Evolutionary conservation across 1,140 invertebrate species (phyloP).

Genomic region (Cotesia chilonis): DNA sequence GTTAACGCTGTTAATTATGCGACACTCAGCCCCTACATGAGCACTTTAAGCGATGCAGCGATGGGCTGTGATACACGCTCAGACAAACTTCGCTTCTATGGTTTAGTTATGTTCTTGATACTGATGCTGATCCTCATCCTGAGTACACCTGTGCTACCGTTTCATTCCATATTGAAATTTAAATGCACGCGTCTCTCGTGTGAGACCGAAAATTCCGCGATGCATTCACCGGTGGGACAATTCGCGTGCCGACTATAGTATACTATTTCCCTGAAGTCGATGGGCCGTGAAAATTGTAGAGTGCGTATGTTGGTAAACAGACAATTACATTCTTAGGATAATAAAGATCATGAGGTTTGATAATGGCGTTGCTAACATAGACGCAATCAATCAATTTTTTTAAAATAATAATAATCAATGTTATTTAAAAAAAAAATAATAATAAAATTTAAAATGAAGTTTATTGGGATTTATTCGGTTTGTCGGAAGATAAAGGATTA

Average conservation of each 20-base stretch:
- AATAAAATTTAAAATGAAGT: too few relatives aligned
- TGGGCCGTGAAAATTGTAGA: slow-evolving; percentile 4
- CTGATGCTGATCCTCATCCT: too few relatives aligned
- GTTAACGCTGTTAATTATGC: slow-evolving; percentile 26
- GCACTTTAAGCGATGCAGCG: slow-evolving; percentile 12
- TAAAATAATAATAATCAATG: too few relatives aligned
- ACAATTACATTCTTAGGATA: slow-evolving; percentile 10
- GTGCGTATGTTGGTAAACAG: background rate
- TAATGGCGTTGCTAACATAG: background rate
- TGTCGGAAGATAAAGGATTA: too few relatives aligned
- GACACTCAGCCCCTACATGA: slow-evolving; percentile 13
- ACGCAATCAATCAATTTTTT: too few relatives aligned
- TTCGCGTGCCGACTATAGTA: background rate
- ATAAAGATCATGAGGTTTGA: slow-evolving; percentile 7
- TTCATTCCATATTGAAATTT: slow-evolving; percentile 21
- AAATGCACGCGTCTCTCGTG: background rate
- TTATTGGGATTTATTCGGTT: too few relatives aligned
- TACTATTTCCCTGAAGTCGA: background rate
- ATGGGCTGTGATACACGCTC: slow-evolving; percentile 1
- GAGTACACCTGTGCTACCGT: background rate
- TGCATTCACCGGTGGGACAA: background rate
- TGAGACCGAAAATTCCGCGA: background rate
- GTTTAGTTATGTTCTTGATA: too few relatives aligned
- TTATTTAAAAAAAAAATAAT: too few relatives aligned
- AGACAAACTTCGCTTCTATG: background rate